These are phyloP conservation scores for Meiosimyza platycephala DNA, from an alignment of 2,888 invertebrate genomes.

Conservation along the genomic window DNA sequence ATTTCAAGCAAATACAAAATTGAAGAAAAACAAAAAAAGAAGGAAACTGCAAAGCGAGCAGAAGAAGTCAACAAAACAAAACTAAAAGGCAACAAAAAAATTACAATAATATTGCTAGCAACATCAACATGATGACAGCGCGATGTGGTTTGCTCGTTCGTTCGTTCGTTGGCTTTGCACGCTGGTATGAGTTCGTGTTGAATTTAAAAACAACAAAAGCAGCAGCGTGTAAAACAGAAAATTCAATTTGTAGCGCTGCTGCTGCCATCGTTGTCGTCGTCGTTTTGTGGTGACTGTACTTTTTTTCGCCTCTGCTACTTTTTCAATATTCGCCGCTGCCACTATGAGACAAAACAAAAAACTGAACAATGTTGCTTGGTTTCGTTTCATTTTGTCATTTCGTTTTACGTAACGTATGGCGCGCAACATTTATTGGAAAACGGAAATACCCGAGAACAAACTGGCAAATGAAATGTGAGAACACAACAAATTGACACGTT, in stretches of 20 bases:
- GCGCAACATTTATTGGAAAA: slow-evolving; percentile 12
- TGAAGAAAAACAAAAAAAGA: slow-evolving; percentile 15
- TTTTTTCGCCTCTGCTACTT: slow-evolving; percentile 53
- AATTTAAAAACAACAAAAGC: slow-evolving; percentile 12
- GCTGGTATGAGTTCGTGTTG: slow-evolving; percentile 27
- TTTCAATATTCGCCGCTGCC: slow-evolving; percentile 58
- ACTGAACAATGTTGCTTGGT: slow-evolving; percentile 56
- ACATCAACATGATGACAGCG: neutral
- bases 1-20: neutral
- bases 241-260: slow-evolving; percentile 18
- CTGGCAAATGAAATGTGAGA: slow-evolving; percentile 25
- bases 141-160: slow-evolving; percentile 32
- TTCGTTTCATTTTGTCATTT: slow-evolving; percentile 27
- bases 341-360: slow-evolving; percentile 1
- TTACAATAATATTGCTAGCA: neutral
- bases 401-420: slow-evolving; percentile 9
- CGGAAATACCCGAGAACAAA: slow-evolving; percentile 23
- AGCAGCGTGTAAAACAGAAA: neutral
- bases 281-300: slow-evolving; percentile 66
- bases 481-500: too few relatives aligned
- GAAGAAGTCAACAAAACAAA: neutral
- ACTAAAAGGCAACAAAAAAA: neutral
- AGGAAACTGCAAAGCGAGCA: neutral
- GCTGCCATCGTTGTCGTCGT: slow-evolving; percentile 50
- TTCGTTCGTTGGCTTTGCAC: slow-evolving; percentile 19